These are phyloP conservation scores for Macquaria ambigua DNA, from an alignment of 2,113 vertebrate species.

Conservation along the genomic window DNA sequence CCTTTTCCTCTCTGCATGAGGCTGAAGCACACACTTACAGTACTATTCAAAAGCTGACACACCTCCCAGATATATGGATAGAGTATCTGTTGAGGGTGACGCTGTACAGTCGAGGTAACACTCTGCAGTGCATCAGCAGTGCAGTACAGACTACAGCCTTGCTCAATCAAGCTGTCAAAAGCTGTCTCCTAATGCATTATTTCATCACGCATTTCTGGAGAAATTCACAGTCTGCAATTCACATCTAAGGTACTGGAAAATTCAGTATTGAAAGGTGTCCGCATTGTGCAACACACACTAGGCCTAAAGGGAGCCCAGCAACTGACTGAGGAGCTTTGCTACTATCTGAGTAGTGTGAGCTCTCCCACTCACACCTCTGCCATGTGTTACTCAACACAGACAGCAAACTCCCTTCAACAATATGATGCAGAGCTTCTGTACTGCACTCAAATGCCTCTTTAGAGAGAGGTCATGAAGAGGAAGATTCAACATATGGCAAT, in stretches of 20 bases:
- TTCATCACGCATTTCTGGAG: neutral
- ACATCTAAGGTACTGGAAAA: neutral
- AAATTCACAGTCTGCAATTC: neutral
- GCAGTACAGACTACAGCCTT: neutral
- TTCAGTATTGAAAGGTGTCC: neutral
- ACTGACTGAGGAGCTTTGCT: slow-evolving; percentile 36
- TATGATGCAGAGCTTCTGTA: slow-evolving; percentile 37
- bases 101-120: neutral
- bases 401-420: slow-evolving; percentile 37
- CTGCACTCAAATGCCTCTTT: slow-evolving; percentile 6
- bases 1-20: slow-evolving; percentile 32
- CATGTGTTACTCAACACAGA: slow-evolving; percentile 71
- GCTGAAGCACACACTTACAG: slow-evolving; percentile 4
- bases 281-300: slow-evolving; percentile 24
- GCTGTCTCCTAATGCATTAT: neutral
- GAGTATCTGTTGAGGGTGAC: neutral
- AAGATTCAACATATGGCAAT: neutral
- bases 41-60: neutral
- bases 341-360: slow-evolving; percentile 41
- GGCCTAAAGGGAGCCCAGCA: slow-evolving; percentile 8
- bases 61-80: neutral
- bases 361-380: slow-evolving; percentile 77
- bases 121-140: slow-evolving; percentile 16
- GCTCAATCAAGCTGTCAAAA: too few relatives aligned
- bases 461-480: slow-evolving; percentile 1